These are phyloP conservation scores for Zoanthus gigantus DNA, from an alignment of 92 coral and sea anemone species.

Conservation along the genomic window DNA sequence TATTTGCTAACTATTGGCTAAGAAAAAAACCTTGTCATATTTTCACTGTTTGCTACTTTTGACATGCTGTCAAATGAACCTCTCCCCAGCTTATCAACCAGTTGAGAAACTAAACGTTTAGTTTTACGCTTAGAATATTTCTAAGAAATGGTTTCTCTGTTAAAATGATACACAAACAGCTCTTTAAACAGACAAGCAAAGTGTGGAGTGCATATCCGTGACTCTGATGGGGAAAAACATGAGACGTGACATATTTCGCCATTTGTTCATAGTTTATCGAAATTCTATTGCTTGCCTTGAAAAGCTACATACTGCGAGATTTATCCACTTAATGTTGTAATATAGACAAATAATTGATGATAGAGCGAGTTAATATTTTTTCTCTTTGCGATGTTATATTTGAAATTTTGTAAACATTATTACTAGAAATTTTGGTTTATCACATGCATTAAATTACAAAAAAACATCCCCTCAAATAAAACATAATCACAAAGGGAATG, in stretches of 20 bases:
- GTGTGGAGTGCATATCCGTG: background rate
- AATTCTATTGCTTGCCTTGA: slow-evolving; percentile 2
- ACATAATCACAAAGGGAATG: slow-evolving; percentile 31
- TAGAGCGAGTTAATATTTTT: slow-evolving; percentile 63
- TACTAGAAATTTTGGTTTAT: slow-evolving; percentile 1
- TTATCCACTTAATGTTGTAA: slow-evolving; percentile 44
- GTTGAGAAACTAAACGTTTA: slow-evolving; percentile 32
- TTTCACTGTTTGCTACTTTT: slow-evolving; percentile 32
- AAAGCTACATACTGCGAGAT: slow-evolving; percentile 7
- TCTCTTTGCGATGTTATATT: slow-evolving; percentile 53
- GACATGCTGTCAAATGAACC: slow-evolving; percentile 42
- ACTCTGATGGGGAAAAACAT: background rate
- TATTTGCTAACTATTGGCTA: slow-evolving; percentile 47
- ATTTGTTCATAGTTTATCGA: background rate
- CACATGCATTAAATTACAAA: slow-evolving; percentile 29
- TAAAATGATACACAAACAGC: slow-evolving; percentile 20
- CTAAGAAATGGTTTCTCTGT: slow-evolving; percentile 4
- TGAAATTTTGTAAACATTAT: slow-evolving; percentile 35
- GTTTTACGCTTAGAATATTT: slow-evolving; percentile 5
- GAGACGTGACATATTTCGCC: background rate
- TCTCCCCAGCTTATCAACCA: slow-evolving; percentile 22
- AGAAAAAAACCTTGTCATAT: slow-evolving; percentile 41
- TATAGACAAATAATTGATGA: slow-evolving; percentile 47
- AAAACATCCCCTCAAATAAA: slow-evolving; percentile 15
- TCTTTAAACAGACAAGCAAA: background rate